A percentile compares a stretch with the other conserved stretches of the same genome.
These are phyloP conservation scores for Polydrusus pterygomalis DNA, from an alignment of 2,888 invertebrate genomes.

Conservation along the genomic window DNA sequence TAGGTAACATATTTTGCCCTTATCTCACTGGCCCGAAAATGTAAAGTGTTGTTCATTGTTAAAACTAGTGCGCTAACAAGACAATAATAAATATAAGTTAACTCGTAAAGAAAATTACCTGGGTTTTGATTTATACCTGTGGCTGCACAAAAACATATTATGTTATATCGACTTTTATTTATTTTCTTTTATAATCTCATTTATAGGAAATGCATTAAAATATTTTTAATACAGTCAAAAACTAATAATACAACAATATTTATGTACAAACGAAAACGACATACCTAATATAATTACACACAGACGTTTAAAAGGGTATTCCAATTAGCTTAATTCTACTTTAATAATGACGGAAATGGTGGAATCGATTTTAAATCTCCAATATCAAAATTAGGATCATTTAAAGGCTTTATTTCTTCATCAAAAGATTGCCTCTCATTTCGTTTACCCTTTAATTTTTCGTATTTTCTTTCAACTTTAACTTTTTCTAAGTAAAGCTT, in stretches of 20 bases:
- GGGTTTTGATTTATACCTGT: too few species aligned
- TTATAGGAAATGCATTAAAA: neutral
- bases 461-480: slow-evolving; percentile 61
- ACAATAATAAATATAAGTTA: too few species aligned
- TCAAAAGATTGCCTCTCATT: slow-evolving; percentile 25
- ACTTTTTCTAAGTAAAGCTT: slow-evolving; percentile 62
- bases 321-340: neutral
- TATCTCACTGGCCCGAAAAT: too few species aligned
- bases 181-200: slow-evolving; percentile 3
- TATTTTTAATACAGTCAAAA: neutral
- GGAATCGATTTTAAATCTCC: slow-evolving; percentile 63
- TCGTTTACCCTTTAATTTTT: slow-evolving; percentile 54
- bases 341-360: slow-evolving; percentile 61
- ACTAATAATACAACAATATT: neutral
- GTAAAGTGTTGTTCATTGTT: too few species aligned
- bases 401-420: slow-evolving; percentile 42
- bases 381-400: slow-evolving; percentile 60
- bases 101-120: too few species aligned
- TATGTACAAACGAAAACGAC: neutral
- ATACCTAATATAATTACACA: neutral
- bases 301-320: neutral
- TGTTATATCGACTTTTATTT: too few species aligned
- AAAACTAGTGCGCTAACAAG: too few species aligned
- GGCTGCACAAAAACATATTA: too few species aligned
- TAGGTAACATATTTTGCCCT: too few species aligned